Conservation (phyloP, 2,888 invertebrate species). For the Macaria notata region DNA sequence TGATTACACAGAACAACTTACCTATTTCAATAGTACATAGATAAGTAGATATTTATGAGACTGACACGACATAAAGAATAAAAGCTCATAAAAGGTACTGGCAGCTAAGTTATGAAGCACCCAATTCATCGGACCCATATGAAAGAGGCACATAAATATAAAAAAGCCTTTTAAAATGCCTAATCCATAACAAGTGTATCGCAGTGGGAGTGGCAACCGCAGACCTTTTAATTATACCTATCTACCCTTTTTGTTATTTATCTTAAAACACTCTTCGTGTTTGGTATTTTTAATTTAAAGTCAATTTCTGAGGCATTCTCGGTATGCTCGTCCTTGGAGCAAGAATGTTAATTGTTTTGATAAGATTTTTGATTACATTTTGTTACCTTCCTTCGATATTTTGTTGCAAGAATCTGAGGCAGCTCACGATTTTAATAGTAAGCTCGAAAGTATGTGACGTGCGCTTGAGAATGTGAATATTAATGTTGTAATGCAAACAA, state of each 20-base stretch:
- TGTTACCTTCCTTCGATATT: slow-evolving; percentile 8
- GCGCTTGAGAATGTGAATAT: no score
- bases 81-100: no score
- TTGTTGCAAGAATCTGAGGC: no score
- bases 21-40: no score
- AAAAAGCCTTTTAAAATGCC: slow-evolving; percentile 13
- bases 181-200: slow-evolving; percentile 5
- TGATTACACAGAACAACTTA: no score
- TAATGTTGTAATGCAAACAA: no score
- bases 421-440: no score
- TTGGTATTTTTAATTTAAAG: slow-evolving; percentile 24
- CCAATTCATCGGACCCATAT: slow-evolving; percentile 7
- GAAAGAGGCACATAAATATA: slow-evolving; percentile 12
- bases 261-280: slow-evolving; percentile 19
- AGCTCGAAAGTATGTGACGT: no score
- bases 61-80: no score
- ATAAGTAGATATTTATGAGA: no score
- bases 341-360: slow-evolving; percentile 32
- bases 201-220: slow-evolving; percentile 23
- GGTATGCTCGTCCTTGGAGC: slow-evolving; percentile 27
- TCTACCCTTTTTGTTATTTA: slow-evolving; percentile 29
- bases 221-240: slow-evolving; percentile 32
- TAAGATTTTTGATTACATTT: slow-evolving; percentile 21
- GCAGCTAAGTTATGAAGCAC: neutral
- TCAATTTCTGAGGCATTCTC: slow-evolving; percentile 21